Evolutionary conservation across 2,113 vertebrate species (phyloP), one percentile per base, ranked within the genome.

Genomic region (Syrmaticus mikado): DNA sequence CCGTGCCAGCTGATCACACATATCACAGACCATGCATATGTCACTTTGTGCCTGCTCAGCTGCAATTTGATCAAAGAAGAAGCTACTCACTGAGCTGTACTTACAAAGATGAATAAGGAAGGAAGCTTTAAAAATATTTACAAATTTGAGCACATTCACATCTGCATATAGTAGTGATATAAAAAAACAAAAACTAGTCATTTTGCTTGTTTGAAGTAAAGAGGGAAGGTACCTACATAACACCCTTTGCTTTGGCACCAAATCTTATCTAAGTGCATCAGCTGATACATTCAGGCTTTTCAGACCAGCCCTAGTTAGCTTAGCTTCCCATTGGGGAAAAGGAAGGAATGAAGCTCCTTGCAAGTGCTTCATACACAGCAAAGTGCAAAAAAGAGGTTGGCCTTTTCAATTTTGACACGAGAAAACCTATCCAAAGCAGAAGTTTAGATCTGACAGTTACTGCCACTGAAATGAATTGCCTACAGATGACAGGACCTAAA

Each of bases 1-100:
- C 79, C 80, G 80, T 58, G 81, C 91, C 52, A 92, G 82, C 93
- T 89, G 95, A 92, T 20, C 79, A 50, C 68, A 16, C 72, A 77
- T 57, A 90, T 75, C 65, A 77, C 72, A 71, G 57, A 88, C 81
- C 64, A 74, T 68, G 67, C 75, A 45, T 8, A 14, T 87, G 87
- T 81, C 94, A 94, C 85, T 90, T 67, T 32, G 50, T 82, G 87
- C 79, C 53, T 67, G 82, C 89, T 94, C 85, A 90, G 89, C 85
- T 90, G 75, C 85, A 91, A 71, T 82, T 45, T 61, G 79, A 94
- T 75, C 79, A 86, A 68, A 79, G 79, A 68, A 80, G 79, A 17
- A 38, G 20, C 38, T 85, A 57, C 46, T 62, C 58, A 89, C 57
- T 45, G 36, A n/a, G 70, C 18, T 1, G 0, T 19, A 38, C 11